Conservation (phyloP, 1,140 invertebrate genomes). For the Apis cerana region DNA sequence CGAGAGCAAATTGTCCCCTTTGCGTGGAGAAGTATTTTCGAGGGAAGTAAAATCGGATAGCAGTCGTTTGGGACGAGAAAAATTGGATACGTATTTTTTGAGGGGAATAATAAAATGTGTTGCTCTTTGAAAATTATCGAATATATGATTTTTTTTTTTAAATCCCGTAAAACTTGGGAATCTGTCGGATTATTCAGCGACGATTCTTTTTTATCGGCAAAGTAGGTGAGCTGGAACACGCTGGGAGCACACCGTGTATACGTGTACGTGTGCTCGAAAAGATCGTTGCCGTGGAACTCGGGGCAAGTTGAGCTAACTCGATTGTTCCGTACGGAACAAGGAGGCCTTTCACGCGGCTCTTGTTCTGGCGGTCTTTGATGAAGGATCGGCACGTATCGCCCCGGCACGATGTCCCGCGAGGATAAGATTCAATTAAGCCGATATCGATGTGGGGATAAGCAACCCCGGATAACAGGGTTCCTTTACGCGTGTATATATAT, state of each 20-base stretch:
- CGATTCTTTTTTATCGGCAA: neutral
- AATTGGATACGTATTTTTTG: no score
- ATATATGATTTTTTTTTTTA: no score
- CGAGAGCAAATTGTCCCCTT: no score
- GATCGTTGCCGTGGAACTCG: constrained; percentile 40
- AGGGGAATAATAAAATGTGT: no score
- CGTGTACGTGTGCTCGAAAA: constrained; percentile 34
- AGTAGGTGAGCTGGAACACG: neutral
- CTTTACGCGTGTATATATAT: neutral
- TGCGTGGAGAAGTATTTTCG: no score
- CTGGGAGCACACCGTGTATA: constrained; percentile 16
- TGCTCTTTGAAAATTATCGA: no score
- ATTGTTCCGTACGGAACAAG: constrained; percentile 69
- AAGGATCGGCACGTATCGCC: constrained; percentile 50
- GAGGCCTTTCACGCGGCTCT: constrained; percentile 65
- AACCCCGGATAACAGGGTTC: constrained; percentile 14
- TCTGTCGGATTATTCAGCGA: no score
- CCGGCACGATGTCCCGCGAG: constrained; percentile 44
- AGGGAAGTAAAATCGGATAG: no score
- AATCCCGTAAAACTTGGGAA: no score
- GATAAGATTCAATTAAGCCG: constrained; percentile 61
- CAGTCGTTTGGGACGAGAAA: no score
- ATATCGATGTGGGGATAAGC: constrained; percentile 48
- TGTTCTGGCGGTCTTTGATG: constrained; percentile 55
- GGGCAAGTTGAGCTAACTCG: constrained; percentile 64